These are phyloP conservation scores for Mungos mungo DNA, from an alignment of 2,113 vertebrate genomes.

Conservation along the genomic window DNA sequence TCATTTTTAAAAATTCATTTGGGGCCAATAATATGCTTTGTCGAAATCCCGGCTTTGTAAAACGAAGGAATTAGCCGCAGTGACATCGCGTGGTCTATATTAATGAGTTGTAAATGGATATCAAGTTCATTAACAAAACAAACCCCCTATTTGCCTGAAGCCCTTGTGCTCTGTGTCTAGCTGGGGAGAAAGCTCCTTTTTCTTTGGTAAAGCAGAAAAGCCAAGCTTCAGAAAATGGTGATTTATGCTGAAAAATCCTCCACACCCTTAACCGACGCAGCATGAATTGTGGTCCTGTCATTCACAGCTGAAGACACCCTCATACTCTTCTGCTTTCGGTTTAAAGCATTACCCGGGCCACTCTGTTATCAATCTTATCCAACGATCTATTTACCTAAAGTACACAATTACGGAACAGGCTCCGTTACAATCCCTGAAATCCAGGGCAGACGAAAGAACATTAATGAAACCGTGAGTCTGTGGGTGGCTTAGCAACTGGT, in stretches of 20 bases:
- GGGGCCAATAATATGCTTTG: not conserved
- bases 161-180: not conserved
- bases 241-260: constrained; percentile 62
- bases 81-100: not conserved
- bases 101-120: not conserved
- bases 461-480: constrained; percentile 17
- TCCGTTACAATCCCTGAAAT: constrained; percentile 54
- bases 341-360: constrained; percentile 69
- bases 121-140: constrained; percentile 41
- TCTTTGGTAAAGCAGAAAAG: not conserved
- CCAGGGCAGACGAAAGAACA: constrained; percentile 11
- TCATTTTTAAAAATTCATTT: not conserved
- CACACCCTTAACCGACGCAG: constrained; percentile 59
- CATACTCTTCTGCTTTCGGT: constrained; percentile 49
- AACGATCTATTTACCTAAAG: constrained; percentile 74
- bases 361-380: constrained; percentile 75
- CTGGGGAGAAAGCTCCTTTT: not conserved
- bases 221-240: constrained; percentile 53
- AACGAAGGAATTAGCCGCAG: not conserved
- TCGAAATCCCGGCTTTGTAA: constrained; percentile 25
- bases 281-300: constrained; percentile 47
- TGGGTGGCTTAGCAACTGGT: constrained; percentile 45
- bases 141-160: not conserved
- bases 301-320: constrained; percentile 67
- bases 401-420: constrained; percentile 64